Conservation (phyloP, 2,113 vertebrate genomes). For the Perognathus longimembris region DNA sequence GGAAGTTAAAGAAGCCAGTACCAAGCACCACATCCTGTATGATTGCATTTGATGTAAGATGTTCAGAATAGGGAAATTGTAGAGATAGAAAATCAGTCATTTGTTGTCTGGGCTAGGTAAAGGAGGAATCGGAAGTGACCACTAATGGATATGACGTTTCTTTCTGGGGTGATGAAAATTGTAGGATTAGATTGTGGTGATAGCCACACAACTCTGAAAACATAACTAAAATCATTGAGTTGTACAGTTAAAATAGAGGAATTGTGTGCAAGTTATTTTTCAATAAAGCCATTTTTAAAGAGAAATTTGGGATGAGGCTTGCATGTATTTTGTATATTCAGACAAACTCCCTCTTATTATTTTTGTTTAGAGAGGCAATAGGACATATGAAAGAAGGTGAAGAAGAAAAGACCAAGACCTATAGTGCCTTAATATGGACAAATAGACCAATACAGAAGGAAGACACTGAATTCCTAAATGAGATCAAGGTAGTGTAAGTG, state of each 20-base stretch:
- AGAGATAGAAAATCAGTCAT: background rate
- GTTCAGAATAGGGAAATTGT: background rate
- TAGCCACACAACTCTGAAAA: background rate
- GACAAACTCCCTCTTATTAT: slow-evolving; percentile 68
- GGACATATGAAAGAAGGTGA: slow-evolving; percentile 98
- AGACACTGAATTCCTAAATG: slow-evolving; percentile 91
- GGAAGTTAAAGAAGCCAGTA: background rate
- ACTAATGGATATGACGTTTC: background rate
- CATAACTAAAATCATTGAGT: background rate
- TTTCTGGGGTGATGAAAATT: background rate
- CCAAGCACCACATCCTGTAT: background rate
- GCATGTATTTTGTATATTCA: slow-evolving; percentile 48
- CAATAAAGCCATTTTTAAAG: slow-evolving; percentile 39
- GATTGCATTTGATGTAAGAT: slow-evolving; percentile 8
- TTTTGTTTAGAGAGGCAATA: slow-evolving; percentile 93
- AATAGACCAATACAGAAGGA: slow-evolving; percentile 89
- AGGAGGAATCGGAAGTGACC: background rate
- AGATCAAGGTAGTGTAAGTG: slow-evolving; percentile 89
- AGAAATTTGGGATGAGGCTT: slow-evolving; percentile 33
- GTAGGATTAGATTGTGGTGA: background rate
- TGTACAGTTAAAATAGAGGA: background rate
- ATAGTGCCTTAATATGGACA: slow-evolving; percentile 96
- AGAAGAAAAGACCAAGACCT: slow-evolving; percentile 98
- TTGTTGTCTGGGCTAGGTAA: background rate
- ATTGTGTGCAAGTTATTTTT: slow-evolving; percentile 2